Percentiles rank a stretch among this genome's conserved stretches.
Conservation (phyloP, 1,140 invertebrate species). For the Caenorhabditis briggsae region DNA sequence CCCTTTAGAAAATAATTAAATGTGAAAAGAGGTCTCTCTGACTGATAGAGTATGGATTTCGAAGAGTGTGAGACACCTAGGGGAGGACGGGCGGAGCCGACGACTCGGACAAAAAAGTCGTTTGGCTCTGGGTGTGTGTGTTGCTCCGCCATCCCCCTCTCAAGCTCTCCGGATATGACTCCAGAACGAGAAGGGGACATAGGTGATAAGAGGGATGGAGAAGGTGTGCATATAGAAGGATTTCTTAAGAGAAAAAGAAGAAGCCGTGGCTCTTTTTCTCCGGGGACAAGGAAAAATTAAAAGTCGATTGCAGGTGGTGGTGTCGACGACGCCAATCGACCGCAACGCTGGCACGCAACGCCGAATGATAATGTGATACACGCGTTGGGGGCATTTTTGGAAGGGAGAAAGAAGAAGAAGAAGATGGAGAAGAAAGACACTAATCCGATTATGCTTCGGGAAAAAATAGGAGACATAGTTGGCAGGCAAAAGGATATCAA, state of each 20-base stretch:
- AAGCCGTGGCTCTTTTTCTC: background rate
- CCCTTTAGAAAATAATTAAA: conserved; percentile 56
- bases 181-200: background rate
- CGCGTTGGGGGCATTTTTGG: background rate
- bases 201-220: too few species aligned
- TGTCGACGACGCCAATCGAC: background rate
- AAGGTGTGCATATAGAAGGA: too few species aligned
- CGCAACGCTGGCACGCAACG: conserved; percentile 16
- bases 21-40: conserved; percentile 49
- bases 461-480: too few species aligned
- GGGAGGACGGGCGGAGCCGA: background rate
- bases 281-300: background rate
- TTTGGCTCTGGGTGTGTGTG: conserved; percentile 18
- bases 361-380: conserved; percentile 21
- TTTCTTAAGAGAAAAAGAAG: too few species aligned
- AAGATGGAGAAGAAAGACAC: background rate
- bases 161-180: background rate
- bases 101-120: conserved; percentile 42
- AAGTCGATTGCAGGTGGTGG: conserved; percentile 15
- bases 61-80: conserved; percentile 23
- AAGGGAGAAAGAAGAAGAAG: background rate
- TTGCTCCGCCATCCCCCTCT: background rate
- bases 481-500: too few species aligned
- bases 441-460: background rate
- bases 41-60: conserved; percentile 34